Percentiles rank a stretch among this genome's conserved stretches.
Conservation (phyloP, 2,888 invertebrate genomes). For the Seira musarum region DNA sequence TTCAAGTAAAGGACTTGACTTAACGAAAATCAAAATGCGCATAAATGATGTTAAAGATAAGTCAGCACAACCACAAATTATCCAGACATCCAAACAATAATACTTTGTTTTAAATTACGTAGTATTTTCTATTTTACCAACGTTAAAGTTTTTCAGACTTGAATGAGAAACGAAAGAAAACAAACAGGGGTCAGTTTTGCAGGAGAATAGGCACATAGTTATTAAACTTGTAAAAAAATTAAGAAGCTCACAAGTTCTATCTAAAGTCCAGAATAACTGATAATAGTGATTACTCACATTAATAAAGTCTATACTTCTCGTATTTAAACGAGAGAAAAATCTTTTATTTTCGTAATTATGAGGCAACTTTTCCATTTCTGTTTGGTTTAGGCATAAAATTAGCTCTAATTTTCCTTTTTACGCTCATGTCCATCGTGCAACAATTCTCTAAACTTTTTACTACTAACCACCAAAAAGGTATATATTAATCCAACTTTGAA, state of each 20-base stretch:
- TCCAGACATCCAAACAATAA: not conserved
- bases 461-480: slow-evolving; percentile 31
- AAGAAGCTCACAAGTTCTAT: not conserved
- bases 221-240: no score
- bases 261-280: not conserved
- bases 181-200: not conserved
- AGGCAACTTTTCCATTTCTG: no score
- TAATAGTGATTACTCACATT: no score
- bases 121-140: not conserved
- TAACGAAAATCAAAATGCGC: not conserved
- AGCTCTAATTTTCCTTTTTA: no score
- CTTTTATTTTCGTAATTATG: no score
- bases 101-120: not conserved
- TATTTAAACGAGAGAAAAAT: no score
- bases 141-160: not conserved
- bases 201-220: not conserved
- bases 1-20: no score
- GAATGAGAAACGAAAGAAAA: not conserved
- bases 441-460: no score
- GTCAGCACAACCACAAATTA: not conserved
- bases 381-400: no score
- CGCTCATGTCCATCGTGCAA: no score
- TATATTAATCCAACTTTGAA: slow-evolving; percentile 40
- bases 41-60: not conserved
- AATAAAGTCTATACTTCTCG: no score